Evolutionary conservation across 92 coral and sea anemone genomes (phyloP).

Genomic region (Zoanthus solanderi): DNA sequence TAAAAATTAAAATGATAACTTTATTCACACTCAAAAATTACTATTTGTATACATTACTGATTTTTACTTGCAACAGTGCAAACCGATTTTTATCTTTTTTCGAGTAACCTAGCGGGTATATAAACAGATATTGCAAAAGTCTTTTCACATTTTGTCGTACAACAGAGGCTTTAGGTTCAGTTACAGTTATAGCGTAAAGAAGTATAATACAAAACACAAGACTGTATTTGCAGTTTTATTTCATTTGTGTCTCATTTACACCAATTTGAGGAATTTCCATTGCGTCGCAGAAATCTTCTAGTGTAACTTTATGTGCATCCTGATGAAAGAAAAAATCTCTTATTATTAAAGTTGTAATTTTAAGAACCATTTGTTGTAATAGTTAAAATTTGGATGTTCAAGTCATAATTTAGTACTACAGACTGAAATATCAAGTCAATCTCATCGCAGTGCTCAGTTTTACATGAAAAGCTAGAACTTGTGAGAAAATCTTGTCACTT

Average conservation of each 20-base stretch:
- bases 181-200: conserved; percentile 1
- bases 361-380: not conserved
- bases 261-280: not conserved
- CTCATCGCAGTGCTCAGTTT: not conserved
- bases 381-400: not conserved
- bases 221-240: not conserved
- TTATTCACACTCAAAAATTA: not conserved
- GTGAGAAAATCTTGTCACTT: not conserved
- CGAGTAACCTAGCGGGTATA: not conserved
- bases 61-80: not conserved
- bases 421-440: not conserved
- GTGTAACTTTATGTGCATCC: conserved; percentile 1
- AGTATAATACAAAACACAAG: not conserved
- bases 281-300: not conserved
- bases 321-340: not conserved
- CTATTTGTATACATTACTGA: no score
- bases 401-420: not conserved
- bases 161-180: not conserved
- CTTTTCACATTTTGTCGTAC: not conserved
- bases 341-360: not conserved
- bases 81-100: not conserved
- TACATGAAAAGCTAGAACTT: not conserved
- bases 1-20: no score
- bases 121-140: not conserved
- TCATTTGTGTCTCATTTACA: not conserved